A percentile compares a stretch with the other conserved stretches of the same genome.
These are phyloP conservation scores for Drosophila incognita DNA, from an alignment of 2,888 invertebrate genomes.

Conservation along the genomic window DNA sequence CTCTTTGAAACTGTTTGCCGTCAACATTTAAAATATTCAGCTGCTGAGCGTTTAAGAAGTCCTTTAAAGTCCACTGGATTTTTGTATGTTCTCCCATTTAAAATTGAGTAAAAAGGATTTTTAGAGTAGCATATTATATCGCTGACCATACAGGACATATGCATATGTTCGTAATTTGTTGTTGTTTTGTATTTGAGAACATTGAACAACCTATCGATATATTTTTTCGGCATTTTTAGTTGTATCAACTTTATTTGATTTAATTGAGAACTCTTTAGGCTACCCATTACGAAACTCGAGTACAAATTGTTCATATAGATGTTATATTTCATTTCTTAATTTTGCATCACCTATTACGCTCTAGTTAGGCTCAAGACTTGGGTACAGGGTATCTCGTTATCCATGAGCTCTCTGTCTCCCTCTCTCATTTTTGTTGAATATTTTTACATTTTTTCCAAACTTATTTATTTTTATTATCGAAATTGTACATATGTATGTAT, in stretches of 20 bases:
- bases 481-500: conserved; percentile 5
- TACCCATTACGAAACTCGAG: background rate
- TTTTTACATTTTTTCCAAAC: conserved; percentile 1
- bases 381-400: background rate
- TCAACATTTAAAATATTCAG: conserved; percentile 3
- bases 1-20: conserved; percentile 18
- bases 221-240: background rate
- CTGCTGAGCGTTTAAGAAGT: conserved; percentile 5
- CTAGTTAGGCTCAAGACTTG: background rate
- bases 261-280: background rate
- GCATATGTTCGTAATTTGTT: background rate
- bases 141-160: background rate
- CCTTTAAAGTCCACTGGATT: background rate
- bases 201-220: background rate
- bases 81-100: background rate
- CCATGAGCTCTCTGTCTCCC: background rate
- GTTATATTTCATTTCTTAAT: background rate
- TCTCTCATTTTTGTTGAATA: background rate
- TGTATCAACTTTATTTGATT: background rate
- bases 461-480: conserved; percentile 25
- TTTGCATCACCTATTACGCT: no score
- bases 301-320: background rate
- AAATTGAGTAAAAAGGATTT: background rate
- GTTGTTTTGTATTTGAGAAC: background rate
- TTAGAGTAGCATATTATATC: background rate